Evolutionary conservation across 2,888 invertebrate genomes (phyloP).

Genomic region (Serrognathus titanus): DNA sequence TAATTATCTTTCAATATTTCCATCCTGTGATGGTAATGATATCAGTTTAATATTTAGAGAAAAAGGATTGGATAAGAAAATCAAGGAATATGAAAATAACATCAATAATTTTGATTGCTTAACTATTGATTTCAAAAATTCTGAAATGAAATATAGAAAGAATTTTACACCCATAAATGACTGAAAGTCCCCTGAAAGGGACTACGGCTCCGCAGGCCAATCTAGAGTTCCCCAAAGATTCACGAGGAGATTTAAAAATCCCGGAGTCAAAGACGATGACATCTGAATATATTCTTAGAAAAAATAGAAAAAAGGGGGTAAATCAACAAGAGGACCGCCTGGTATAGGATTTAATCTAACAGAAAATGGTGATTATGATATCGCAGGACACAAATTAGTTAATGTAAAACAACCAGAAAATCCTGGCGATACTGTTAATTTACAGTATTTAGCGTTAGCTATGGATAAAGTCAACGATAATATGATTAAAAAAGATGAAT

Average conservation of each 20-base stretch:
- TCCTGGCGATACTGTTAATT: no score
- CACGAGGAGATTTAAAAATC: no score
- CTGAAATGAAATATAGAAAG: slow-evolving; percentile 11
- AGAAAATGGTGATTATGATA: slow-evolving; percentile 16
- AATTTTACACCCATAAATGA: slow-evolving; percentile 12
- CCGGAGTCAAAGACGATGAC: no score
- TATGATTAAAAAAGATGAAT: no score
- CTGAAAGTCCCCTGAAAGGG: not conserved
- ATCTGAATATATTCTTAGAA: slow-evolving; percentile 3
- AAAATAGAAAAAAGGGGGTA: slow-evolving; percentile 9
- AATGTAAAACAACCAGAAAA: slow-evolving; percentile 7
- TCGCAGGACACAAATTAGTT: slow-evolving; percentile 14
- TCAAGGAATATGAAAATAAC: slow-evolving; percentile 6
- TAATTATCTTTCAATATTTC: slow-evolving; percentile 14
- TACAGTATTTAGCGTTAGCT: no score
- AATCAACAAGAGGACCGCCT: slow-evolving; percentile 15
- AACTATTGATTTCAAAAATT: slow-evolving; percentile 14
- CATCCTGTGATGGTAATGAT: slow-evolving; percentile 10
- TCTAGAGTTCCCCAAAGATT: no score
- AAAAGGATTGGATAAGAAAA: slow-evolving; percentile 9
- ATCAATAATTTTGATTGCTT: slow-evolving; percentile 8
- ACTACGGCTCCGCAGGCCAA: not conserved
- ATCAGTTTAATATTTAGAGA: slow-evolving; percentile 7
- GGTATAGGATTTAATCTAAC: slow-evolving; percentile 15
- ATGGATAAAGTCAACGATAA: no score